phyloP scores from a whole-genome alignment of 2,888 invertebrate genomes.

The Perizoma affinitatum region DNA sequence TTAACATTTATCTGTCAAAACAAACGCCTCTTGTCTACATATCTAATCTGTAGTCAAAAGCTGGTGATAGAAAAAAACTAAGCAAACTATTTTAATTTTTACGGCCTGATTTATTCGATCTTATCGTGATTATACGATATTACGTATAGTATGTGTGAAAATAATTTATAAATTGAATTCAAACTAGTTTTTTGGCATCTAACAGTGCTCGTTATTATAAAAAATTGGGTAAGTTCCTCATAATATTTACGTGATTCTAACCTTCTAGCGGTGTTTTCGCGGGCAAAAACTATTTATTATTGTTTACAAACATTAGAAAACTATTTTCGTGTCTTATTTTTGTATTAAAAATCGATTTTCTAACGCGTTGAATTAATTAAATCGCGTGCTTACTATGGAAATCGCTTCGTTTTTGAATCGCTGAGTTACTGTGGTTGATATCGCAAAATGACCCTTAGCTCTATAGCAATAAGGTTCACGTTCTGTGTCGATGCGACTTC shows the following conservation, averaged over 20 bases:
- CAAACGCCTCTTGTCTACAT: too few relatives aligned
- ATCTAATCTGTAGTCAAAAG: constrained; percentile 12
- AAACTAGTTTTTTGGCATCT: not conserved
- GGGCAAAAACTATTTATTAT: constrained; percentile 48
- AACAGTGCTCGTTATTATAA: constrained; percentile 19
- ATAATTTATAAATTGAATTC: constrained; percentile 14
- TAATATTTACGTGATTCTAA: constrained; percentile 44
- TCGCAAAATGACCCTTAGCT: constrained; percentile 54
- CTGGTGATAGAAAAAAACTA: constrained; percentile 27
- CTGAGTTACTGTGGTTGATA: constrained; percentile 38
- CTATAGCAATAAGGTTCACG: constrained; percentile 48
- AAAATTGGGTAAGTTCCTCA: constrained; percentile 43
- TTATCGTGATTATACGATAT: constrained; percentile 4
- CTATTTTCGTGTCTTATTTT: constrained; percentile 25
- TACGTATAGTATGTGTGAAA: constrained; percentile 29
- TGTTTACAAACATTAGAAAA: constrained; percentile 44
- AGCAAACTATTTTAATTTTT: constrained; percentile 33
- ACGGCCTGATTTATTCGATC: constrained; percentile 27
- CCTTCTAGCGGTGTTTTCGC: constrained; percentile 56
- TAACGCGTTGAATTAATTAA: constrained; percentile 56
- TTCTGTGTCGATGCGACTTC: constrained; percentile 38
- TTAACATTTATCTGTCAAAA: not conserved
- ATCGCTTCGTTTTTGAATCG: constrained; percentile 52
- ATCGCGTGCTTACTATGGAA: constrained; percentile 62
- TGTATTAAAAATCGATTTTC: constrained; percentile 41